phyloP scores from a whole-genome alignment of 2,888 invertebrate genomes.

The Mystacides longicornis region DNA sequence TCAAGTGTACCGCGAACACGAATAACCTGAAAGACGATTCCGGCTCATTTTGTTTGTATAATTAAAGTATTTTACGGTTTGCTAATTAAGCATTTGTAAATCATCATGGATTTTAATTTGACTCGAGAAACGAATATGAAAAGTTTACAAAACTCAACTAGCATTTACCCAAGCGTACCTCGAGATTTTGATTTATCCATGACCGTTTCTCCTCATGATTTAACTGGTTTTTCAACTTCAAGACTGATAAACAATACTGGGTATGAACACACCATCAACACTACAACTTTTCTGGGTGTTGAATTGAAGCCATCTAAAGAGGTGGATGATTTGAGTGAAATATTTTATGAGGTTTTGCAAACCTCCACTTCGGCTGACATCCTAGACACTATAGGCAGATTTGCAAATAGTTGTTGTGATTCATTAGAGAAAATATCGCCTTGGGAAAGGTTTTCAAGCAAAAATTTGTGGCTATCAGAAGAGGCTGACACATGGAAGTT shows the following conservation, averaged over 20 bases:
- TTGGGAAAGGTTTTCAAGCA: slow-evolving; percentile 44
- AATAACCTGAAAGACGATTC: too few species aligned
- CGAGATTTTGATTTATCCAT: slow-evolving; percentile 20
- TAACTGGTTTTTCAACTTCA: slow-evolving; percentile 32
- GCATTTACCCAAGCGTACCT: neutral
- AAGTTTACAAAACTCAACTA: neutral
- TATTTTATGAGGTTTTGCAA: slow-evolving; percentile 45
- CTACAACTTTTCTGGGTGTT: slow-evolving; percentile 3
- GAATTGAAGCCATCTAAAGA: slow-evolving; percentile 9
- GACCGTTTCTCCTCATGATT: slow-evolving; percentile 29
- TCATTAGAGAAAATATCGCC: slow-evolving; percentile 49
- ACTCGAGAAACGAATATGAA: neutral
- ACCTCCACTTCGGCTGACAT: slow-evolving; percentile 44
- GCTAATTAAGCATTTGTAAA: too few species aligned
- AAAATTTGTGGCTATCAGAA: slow-evolving; percentile 59
- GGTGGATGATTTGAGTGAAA: slow-evolving; percentile 37
- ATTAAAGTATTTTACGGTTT: too few species aligned
- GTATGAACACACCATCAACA: slow-evolving; percentile 9
- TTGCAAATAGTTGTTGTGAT: slow-evolving; percentile 56
- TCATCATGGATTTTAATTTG: too few species aligned
- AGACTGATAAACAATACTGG: slow-evolving; percentile 32
- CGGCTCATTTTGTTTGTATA: too few species aligned
- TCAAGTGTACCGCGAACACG: too few species aligned
- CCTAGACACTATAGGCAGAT: slow-evolving; percentile 55
- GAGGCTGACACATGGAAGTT: slow-evolving; percentile 89